Evolutionary conservation across 2,113 vertebrate genomes (phyloP).

Genomic region (Phrynocephalus versicolor): DNA sequence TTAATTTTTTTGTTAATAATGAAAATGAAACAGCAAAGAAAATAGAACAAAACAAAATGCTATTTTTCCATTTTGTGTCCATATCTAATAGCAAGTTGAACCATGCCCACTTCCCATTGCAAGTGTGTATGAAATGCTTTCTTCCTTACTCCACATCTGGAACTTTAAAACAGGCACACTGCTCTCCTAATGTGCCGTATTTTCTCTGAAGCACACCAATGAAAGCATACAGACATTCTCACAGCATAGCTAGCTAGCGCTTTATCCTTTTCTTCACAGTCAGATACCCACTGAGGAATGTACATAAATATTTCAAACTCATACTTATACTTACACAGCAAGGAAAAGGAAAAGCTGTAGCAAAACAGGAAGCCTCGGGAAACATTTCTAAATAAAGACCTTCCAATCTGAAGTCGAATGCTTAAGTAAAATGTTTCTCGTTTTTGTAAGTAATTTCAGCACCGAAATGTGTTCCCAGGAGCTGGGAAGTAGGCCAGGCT

Average conservation of each 20-base stretch:
- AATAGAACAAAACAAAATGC: too few species aligned
- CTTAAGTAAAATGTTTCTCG: background rate
- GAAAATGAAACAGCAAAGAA: too few species aligned
- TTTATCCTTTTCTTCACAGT: background rate
- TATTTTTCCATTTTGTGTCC: too few species aligned
- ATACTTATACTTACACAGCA: background rate
- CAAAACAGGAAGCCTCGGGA: background rate
- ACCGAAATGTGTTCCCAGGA: too few species aligned
- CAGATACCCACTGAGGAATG: background rate
- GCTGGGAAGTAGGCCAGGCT: too few species aligned
- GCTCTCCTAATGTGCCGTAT: background rate
- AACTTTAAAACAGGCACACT: background rate
- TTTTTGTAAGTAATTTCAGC: too few species aligned
- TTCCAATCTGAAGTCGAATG: background rate
- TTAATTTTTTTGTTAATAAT: too few species aligned
- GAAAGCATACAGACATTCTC: background rate
- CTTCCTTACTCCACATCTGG: background rate
- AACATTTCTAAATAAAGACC: background rate
- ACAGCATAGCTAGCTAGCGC: background rate
- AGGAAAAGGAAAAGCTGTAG: background rate
- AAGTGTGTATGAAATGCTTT: background rate
- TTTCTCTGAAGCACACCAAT: slow-evolving; percentile 35
- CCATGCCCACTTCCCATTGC: slow-evolving; percentile 2
- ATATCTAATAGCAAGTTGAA: background rate
- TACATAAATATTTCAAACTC: slow-evolving; percentile 17